Evolutionary conservation across 2,113 vertebrate species (phyloP).

Genomic region (Myotis yumanensis): DNA sequence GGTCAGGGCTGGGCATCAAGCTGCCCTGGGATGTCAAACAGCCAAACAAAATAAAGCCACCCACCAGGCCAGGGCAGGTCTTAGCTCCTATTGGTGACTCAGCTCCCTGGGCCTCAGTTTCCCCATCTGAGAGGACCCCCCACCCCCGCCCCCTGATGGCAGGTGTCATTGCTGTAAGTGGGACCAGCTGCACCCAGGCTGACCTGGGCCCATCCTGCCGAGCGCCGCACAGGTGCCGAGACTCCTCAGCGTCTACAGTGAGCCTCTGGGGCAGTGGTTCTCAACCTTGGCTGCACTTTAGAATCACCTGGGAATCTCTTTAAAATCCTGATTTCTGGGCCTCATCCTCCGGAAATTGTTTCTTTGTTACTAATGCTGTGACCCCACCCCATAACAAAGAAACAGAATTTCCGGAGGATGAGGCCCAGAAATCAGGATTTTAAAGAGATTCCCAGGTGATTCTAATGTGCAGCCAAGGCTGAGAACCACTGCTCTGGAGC

Average conservation of each 20-base stretch:
- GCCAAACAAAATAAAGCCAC: neutral
- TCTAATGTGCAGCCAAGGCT: no score
- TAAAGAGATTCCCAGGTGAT: no score
- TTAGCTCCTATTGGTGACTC: neutral
- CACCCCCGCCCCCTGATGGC: neutral
- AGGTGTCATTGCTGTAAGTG: neutral
- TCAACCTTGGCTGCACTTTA: no score
- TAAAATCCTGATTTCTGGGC: no score
- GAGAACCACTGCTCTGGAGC: no score
- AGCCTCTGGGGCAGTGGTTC: neutral
- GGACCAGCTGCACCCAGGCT: neutral
- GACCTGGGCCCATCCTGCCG: neutral
- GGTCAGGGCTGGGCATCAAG: neutral
- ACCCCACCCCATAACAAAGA: no score
- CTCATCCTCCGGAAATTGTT: no score
- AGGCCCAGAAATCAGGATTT: no score
- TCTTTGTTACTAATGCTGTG: no score
- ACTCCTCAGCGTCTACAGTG: neutral
- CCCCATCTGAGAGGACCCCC: neutral
- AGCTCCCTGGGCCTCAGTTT: neutral
- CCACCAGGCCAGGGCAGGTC: neutral
- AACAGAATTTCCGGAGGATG: no score
- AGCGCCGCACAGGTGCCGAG: neutral
- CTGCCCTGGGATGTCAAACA: neutral
- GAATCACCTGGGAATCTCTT: no score